phyloP scores from a whole-genome alignment of 2,113 vertebrate species.

The Steatornis caripensis region DNA sequence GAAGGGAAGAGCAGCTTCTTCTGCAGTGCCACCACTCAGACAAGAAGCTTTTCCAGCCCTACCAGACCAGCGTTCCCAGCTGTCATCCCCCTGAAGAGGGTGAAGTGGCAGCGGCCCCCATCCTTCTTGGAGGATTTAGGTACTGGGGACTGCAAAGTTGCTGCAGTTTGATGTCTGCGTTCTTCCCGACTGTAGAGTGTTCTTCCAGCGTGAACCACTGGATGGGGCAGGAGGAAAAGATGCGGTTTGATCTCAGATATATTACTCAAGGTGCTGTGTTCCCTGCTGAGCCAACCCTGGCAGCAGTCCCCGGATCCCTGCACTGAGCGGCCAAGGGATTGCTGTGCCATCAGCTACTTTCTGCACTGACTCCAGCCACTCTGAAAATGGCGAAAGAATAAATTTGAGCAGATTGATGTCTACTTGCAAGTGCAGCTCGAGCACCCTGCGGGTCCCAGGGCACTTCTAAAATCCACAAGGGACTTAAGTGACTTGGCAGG shows the following conservation, averaged over 20 bases:
- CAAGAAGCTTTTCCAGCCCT: neutral
- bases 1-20: neutral
- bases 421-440: neutral
- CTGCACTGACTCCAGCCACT: neutral
- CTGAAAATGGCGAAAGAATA: neutral
- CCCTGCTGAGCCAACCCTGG: neutral
- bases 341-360: neutral
- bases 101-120: neutral
- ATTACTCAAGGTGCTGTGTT: fast-evolving
- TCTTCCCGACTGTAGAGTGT: neutral
- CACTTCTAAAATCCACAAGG: neutral
- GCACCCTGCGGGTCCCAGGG: neutral
- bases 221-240: constrained; percentile 25
- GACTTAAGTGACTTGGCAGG: neutral
- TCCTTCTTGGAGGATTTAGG: neutral
- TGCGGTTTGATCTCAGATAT: neutral
- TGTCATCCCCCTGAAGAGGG: fast-evolving
- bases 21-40: too few species aligned
- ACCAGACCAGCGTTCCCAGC: neutral
- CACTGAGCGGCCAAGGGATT: fast-evolving
- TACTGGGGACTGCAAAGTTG: fast-evolving
- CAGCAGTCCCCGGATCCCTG: neutral
- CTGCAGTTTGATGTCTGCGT: neutral
- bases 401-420: neutral
- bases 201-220: neutral